A percentile compares a stretch with the other conserved stretches of the same genome.
Conservation (phyloP, 2,113 vertebrate genomes). For the Python bivittatus region DNA sequence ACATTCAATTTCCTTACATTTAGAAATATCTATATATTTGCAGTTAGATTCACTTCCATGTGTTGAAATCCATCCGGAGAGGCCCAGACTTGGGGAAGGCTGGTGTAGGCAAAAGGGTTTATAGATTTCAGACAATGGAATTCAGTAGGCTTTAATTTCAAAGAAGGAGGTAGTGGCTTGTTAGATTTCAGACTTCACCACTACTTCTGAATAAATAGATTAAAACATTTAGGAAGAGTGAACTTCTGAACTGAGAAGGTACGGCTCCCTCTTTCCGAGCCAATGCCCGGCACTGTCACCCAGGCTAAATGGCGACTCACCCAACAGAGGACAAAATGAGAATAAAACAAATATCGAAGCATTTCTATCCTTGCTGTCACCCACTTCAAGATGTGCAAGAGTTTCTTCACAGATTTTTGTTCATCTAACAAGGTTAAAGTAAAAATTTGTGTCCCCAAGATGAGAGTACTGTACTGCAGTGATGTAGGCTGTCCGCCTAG, state of each 20-base stretch:
- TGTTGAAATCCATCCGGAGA: neutral
- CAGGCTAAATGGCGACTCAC: no score
- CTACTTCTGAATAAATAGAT: neutral
- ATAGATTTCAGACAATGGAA: neutral
- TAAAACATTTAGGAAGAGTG: neutral
- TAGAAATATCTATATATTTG: neutral
- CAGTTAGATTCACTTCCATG: neutral
- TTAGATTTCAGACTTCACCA: neutral
- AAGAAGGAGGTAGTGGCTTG: neutral
- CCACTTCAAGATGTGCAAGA: neutral
- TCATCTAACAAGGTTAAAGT: no score
- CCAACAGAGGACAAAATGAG: neutral
- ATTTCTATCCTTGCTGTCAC: neutral
- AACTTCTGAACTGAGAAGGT: neutral
- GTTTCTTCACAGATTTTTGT: neutral
- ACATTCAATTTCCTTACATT: neutral
- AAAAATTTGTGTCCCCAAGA: neutral
- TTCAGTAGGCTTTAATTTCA: neutral
- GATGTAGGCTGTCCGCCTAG: no score
- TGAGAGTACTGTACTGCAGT: neutral
- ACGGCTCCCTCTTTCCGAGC: neutral
- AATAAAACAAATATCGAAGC: neutral
- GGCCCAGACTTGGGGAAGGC: neutral
- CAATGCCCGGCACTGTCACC: no score
- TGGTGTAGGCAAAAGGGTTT: neutral